Evolutionary conservation across 2,797 vertebrate genomes (phyloP).

Genomic region (Bovichtus variegatus): DNA sequence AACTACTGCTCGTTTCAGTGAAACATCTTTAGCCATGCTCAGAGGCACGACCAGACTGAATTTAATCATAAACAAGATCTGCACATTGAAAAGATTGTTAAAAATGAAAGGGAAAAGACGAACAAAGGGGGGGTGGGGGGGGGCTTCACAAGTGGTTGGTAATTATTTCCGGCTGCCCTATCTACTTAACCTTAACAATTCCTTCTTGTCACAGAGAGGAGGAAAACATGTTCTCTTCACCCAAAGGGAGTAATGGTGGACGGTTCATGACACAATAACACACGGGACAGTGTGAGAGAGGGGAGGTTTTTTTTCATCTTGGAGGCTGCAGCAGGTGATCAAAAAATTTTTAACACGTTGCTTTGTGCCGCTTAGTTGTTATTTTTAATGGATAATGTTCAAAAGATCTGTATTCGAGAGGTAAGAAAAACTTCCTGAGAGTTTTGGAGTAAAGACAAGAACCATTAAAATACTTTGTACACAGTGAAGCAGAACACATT

Average conservation of each 20-base stretch:
- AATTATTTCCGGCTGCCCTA: slow-evolving; percentile 93
- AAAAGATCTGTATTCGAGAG: not conserved
- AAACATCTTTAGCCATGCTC: slow-evolving; percentile 79
- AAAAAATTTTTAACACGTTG: slow-evolving; percentile 22
- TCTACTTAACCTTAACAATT: slow-evolving; percentile 93
- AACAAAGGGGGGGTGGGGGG: slow-evolving; percentile 60
- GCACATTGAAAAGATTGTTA: slow-evolving; percentile 72
- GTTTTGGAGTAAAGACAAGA: slow-evolving; percentile 26
- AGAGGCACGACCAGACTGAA: slow-evolving; percentile 86
- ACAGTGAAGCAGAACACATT: slow-evolving; percentile 15
- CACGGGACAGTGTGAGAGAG: slow-evolving; percentile 53
- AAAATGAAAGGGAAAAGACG: slow-evolving; percentile 71
- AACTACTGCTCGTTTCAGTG: slow-evolving; percentile 84
- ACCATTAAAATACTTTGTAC: slow-evolving; percentile 31
- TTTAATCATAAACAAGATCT: slow-evolving; percentile 86
- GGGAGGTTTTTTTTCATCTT: not conserved
- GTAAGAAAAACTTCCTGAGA: slow-evolving; percentile 18
- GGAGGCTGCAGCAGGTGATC: slow-evolving; percentile 25
- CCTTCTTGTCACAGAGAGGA: slow-evolving; percentile 84
- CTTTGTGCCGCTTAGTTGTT: slow-evolving; percentile 15
- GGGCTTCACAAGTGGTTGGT: slow-evolving; percentile 86
- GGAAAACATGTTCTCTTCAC: slow-evolving; percentile 81
- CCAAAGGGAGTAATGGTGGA: slow-evolving; percentile 63
- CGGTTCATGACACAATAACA: slow-evolving; percentile 75
- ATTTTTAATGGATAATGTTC: slow-evolving; percentile 23